Evolutionary conservation across 2,888 invertebrate species (phyloP), one percentile per base, ranked within the genome.

Genomic region (Agonopterix arenella): DNA sequence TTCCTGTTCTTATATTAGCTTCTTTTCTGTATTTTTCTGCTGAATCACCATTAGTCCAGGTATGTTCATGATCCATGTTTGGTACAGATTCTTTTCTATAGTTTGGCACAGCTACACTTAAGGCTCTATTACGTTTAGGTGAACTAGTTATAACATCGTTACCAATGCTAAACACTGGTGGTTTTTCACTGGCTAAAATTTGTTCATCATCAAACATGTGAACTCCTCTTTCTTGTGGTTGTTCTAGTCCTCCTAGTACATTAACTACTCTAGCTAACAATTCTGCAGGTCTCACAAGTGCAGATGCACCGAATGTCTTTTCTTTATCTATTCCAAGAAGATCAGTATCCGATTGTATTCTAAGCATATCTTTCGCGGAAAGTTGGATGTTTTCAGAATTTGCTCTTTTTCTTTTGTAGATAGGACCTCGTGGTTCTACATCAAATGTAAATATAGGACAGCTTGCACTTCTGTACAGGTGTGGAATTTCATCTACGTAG

Each of bases 291-390:
- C 94, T 93, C 0, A 95, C 91, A 57, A 94, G 91, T 8, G 93
- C 93, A 54, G 93, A 91, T 1, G 92, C 91, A 13, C 92, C 92
- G 68, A 95, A 95, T 0, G 96, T 96, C 55, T 93, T 93, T 59
- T 93, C 93, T 64, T 93, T 93, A 72, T 96, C 95, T 57, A 96
- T 95, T 43, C 93, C 91, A 52, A 93, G 90, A 44, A 96, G 84
- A 75, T 96, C 95, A 0, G 94, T 93, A 61, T 96, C 96, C 0
- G 96, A 96, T 57, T 93, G 93, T 47, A 93, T 92, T 50, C 94
- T 90, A 4, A 93, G 76, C 76, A 89, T 84, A 46, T 88, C 86
- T 66, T 72, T 80, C n/a, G 76, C 73, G 10, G 78, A 73, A 16
- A 85, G 61, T 62, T 90, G 85, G 52, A 90, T 90, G 52, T 92